Percentiles rank a stretch among this genome's conserved stretches.
Evolutionary conservation across 2,113 vertebrate species (phyloP).

Genomic region (Chaetorhynchus papuensis): DNA sequence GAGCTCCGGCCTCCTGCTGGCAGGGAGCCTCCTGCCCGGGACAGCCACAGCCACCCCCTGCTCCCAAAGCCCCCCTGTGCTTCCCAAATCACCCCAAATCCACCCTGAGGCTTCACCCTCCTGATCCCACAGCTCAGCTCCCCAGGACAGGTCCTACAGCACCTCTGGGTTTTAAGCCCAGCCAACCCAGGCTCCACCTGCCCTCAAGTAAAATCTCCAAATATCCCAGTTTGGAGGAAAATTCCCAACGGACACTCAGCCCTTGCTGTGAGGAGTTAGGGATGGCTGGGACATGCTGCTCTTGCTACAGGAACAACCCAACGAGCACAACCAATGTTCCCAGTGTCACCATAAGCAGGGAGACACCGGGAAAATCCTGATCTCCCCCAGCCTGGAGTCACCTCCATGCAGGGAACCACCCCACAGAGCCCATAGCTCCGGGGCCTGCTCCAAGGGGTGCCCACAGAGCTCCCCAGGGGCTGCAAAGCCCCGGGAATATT

Average conservation of each 20-base stretch:
- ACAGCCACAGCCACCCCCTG: neutral
- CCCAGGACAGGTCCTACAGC: rapidly evolving
- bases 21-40: neutral
- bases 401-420: rapidly evolving
- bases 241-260: rapidly evolving
- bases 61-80: neutral
- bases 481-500: neutral
- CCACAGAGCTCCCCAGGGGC: rapidly evolving
- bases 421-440: rapidly evolving
- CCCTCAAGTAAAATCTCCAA: neutral
- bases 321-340: rapidly evolving
- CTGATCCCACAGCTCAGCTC: rapidly evolving
- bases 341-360: rapidly evolving
- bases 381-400: neutral
- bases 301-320: too few species aligned
- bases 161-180: neutral
- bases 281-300: rapidly evolving
- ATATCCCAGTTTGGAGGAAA: rapidly evolving
- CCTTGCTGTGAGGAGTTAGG: neutral
- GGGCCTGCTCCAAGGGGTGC: neutral
- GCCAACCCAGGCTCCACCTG: neutral
- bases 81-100: neutral
- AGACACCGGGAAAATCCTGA: neutral
- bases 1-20: neutral
- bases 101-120: rapidly evolving